Evolutionary conservation across 2,113 vertebrate species (phyloP).

Genomic region (Proteles cristata): DNA sequence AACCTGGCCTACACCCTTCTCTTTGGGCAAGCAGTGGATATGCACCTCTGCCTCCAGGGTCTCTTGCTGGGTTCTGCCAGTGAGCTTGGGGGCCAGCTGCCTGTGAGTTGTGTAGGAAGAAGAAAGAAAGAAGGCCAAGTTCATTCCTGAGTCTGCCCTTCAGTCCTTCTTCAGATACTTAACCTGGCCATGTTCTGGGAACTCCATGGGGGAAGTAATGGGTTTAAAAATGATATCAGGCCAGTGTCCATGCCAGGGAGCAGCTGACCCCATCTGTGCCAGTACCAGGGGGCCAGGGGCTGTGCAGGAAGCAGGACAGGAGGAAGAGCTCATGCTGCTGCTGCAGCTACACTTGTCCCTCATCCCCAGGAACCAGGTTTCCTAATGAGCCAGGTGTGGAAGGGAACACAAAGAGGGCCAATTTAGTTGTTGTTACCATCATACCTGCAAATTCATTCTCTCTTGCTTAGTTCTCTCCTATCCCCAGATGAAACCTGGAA

Average conservation of each 20-base stretch:
- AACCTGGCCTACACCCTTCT: background rate
- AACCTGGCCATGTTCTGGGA: background rate
- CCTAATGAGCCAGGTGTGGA: background rate
- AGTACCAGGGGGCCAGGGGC: background rate
- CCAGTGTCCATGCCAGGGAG: background rate
- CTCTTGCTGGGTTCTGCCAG: background rate
- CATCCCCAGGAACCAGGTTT: background rate
- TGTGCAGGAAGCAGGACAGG: background rate
- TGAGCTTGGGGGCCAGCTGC: background rate
- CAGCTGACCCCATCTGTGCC: background rate
- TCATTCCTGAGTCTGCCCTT: background rate
- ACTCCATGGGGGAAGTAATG: background rate
- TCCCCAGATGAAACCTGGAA: background rate
- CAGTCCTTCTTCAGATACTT: background rate
- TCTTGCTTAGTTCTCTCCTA: background rate
- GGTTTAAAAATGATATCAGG: background rate
- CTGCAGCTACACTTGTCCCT: background rate
- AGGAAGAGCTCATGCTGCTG: background rate
- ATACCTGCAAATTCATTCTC: background rate
- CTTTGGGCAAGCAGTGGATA: background rate
- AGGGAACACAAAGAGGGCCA: background rate
- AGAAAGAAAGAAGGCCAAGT: background rate
- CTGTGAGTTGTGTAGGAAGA: rapidly evolving
- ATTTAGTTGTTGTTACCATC: background rate
- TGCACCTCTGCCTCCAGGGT: background rate